Evolutionary conservation across 2,888 invertebrate genomes (phyloP).

Genomic region (Mimas tiliae): DNA sequence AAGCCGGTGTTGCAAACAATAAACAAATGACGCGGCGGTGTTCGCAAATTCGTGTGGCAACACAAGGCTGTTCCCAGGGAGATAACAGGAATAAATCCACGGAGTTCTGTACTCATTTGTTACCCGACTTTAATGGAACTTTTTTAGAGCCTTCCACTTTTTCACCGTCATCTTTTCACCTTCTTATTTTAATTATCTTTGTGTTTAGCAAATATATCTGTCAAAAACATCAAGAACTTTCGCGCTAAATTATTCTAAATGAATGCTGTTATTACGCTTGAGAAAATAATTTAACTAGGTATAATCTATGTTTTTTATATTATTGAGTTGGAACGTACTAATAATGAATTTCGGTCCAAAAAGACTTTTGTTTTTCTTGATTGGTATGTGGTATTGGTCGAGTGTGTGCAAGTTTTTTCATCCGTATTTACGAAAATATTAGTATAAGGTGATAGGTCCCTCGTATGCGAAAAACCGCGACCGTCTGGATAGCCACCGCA

Average conservation of each 20-base stretch:
- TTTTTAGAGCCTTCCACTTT: slow-evolving; percentile 73
- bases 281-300: not conserved
- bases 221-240: slow-evolving; percentile 13
- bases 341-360: not conserved
- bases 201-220: slow-evolving; percentile 27
- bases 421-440: too few species aligned
- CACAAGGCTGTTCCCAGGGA: slow-evolving; percentile 58
- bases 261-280: not conserved
- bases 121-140: slow-evolving; percentile 72
- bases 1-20: slow-evolving; percentile 31
- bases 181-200: slow-evolving; percentile 48
- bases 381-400: too few species aligned
- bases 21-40: slow-evolving; percentile 24
- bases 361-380: too few species aligned
- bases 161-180: slow-evolving; percentile 68
- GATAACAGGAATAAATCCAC: slow-evolving; percentile 63
- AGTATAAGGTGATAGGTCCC: too few species aligned
- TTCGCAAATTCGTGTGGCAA: slow-evolving; percentile 35
- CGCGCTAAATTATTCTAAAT: not conserved
- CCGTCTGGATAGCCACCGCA: too few species aligned
- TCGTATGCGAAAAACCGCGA: too few species aligned
- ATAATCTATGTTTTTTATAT: not conserved
- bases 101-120: slow-evolving; percentile 72
- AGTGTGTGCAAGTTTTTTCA: too few species aligned
- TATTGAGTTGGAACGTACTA: too few species aligned